These are phyloP conservation scores for Pinna nobilis DNA, from an alignment of 1,140 invertebrate genomes.

Conservation along the genomic window DNA sequence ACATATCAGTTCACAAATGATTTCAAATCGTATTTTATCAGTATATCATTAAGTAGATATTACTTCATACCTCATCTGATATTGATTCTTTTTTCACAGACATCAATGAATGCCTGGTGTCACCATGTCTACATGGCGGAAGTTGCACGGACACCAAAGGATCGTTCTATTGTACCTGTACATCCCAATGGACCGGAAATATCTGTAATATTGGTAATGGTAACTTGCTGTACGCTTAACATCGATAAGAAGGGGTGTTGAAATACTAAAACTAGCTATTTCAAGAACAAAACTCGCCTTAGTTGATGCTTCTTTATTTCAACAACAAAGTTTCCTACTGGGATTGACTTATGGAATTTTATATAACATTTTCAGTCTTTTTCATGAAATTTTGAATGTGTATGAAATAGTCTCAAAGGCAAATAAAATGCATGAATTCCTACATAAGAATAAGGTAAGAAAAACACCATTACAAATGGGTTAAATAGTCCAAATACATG, in stretches of 20 bases:
- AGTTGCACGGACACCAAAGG: slow-evolving; percentile 86
- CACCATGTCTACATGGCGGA: slow-evolving; percentile 87
- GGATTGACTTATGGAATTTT: slow-evolving; percentile 10
- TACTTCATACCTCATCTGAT: too few relatives aligned
- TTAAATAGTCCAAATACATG: too few relatives aligned
- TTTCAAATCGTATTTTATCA: too few relatives aligned
- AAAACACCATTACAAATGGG: too few relatives aligned
- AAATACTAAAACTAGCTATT: too few relatives aligned
- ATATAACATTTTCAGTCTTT: slow-evolving; percentile 4
- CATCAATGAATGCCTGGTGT: slow-evolving; percentile 71
- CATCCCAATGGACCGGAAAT: slow-evolving; percentile 78
- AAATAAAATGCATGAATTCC: slow-evolving; percentile 1
- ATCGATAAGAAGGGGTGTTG: too few relatives aligned
- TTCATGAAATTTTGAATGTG: slow-evolving; percentile 7
- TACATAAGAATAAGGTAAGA: slow-evolving; percentile 7
- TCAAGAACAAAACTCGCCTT: too few relatives aligned
- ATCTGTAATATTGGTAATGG: slow-evolving; percentile 82
- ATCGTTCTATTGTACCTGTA: slow-evolving; percentile 78
- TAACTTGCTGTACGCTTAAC: too few relatives aligned
- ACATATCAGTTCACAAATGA: too few relatives aligned
- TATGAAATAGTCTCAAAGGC: slow-evolving; percentile 5
- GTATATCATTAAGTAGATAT: too few relatives aligned
- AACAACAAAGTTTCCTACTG: not conserved
- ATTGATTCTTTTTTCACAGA: slow-evolving; percentile 26
- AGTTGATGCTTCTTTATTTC: too few relatives aligned